Conservation (phyloP, 2,888 invertebrate genomes). For the Nezara viridula region DNA sequence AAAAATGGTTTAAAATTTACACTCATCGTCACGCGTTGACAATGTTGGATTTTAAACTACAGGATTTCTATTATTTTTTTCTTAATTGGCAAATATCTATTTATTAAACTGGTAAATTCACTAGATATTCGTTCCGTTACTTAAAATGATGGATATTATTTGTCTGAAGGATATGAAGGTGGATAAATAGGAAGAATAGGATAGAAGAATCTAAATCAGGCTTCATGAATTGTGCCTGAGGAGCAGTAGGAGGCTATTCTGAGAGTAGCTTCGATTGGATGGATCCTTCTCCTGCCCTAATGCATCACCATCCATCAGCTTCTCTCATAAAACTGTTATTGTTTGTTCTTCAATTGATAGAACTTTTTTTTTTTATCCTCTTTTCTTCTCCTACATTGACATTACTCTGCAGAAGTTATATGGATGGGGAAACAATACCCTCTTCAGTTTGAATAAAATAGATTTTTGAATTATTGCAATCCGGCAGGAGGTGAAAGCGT, state of each 20-base stretch:
- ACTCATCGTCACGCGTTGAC: too few species aligned
- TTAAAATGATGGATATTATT: neutral
- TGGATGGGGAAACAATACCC: neutral
- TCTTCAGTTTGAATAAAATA: neutral
- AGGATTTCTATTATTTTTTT: too few species aligned
- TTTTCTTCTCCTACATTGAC: neutral
- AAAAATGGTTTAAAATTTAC: too few species aligned
- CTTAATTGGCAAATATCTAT: too few species aligned
- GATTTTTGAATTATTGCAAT: neutral
- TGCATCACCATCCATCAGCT: constrained; percentile 17
- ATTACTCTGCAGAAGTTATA: neutral
- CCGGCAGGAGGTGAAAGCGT: neutral
- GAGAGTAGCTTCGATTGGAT: constrained; percentile 1
- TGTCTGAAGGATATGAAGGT: neutral
- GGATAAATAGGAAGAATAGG: neutral
- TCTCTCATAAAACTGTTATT: constrained; percentile 35
- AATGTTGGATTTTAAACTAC: too few species aligned
- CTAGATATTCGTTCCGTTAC: neutral
- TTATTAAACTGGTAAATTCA: too few species aligned
- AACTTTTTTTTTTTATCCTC: neutral
- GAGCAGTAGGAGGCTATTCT: neutral
- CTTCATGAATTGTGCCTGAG: neutral
- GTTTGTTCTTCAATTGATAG: constrained; percentile 32
- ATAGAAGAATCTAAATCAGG: neutral
- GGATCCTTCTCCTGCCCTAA: neutral